Conservation (phyloP, 2,888 invertebrate species). For the Uropetala carovei region DNA sequence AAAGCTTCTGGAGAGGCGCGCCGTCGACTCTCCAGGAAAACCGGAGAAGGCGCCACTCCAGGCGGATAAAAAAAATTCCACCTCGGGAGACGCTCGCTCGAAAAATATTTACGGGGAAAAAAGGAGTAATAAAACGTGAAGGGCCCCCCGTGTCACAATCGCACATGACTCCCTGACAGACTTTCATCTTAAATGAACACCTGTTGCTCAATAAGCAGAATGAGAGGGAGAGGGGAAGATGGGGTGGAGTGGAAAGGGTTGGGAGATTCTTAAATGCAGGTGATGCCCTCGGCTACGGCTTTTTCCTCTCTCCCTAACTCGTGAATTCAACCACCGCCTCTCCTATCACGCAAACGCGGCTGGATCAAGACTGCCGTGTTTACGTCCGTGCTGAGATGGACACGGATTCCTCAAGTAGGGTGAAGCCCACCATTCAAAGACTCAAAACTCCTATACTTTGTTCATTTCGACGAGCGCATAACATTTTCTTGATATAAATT, state of each 20-base stretch:
- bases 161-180: conserved; percentile 48
- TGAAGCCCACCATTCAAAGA: neutral
- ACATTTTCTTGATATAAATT: too few species aligned
- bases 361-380: neutral
- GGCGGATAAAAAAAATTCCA: neutral
- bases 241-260: conserved; percentile 21
- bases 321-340: neutral
- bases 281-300: neutral
- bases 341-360: neutral
- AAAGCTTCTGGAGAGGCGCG: neutral
- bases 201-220: conserved; percentile 64
- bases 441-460: too few species aligned
- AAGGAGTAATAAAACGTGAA: neutral
- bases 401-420: neutral
- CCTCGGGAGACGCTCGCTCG: neutral
- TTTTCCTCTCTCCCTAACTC: too few species aligned
- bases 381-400: neutral
- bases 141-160: conserved; percentile 27
- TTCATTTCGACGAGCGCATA: too few species aligned
- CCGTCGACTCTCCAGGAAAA: neutral
- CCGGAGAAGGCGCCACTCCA: neutral
- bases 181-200: conserved; percentile 63
- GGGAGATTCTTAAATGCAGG: conserved; percentile 31
- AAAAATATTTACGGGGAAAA: conserved; percentile 4
- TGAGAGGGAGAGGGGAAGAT: neutral